Base-by-base conservation (phyloP, 2,797 vertebrate genomes). In the Bradypodion pumilum region DNA sequence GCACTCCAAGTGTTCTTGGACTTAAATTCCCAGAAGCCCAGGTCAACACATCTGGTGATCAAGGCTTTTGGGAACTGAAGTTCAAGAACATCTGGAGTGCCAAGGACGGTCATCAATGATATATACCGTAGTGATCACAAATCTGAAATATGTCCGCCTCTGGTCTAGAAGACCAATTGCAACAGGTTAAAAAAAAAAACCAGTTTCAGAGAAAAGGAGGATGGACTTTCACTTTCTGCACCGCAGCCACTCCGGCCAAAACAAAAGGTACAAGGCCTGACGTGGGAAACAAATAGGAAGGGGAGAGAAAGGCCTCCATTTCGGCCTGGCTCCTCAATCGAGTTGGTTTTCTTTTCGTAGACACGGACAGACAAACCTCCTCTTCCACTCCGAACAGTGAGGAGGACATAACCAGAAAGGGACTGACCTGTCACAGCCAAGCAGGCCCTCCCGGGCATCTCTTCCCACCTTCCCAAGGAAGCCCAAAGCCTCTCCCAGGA, bases 391-490 rank as follows among this genome's bases (percentile, higher is more conserved):
- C n/a, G n/a, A n/a, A n/a, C n/a, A n/a, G n/a, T n/a, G 84, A 90
- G 80, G 10, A n/a, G 66, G 56, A 49, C n/a, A 52, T 27, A 7
- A 29, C 84, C 76, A 86, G 46, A 89, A 8, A 37, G 87, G 77
- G 86, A 87, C 88, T 92, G 87, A 89, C 86, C 86, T 91, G 92
- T 88, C 93, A 83, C 69, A 80, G 65, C 88, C 56, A 13, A 13
- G 29, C 84, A 44, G 68, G 66, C 66, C 60, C 59, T 78, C 78
- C 66, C 4, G 9, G 23, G 32, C 69, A 56, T 5, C 68, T 63
- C 76, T 84, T 35, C 13, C 86, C 16, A 52, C 21, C 83, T 83
- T 76, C 6, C 46, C 59, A 85, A 42, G 32, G 72, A 68, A n/a
- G 16, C 59, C 68, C 87, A 60, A 75, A 62, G 1, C 5, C 77